Percentiles rank a stretch among this genome's conserved stretches.
Conservation (phyloP, 2,888 invertebrate genomes). For the Spisula subtruncata region DNA sequence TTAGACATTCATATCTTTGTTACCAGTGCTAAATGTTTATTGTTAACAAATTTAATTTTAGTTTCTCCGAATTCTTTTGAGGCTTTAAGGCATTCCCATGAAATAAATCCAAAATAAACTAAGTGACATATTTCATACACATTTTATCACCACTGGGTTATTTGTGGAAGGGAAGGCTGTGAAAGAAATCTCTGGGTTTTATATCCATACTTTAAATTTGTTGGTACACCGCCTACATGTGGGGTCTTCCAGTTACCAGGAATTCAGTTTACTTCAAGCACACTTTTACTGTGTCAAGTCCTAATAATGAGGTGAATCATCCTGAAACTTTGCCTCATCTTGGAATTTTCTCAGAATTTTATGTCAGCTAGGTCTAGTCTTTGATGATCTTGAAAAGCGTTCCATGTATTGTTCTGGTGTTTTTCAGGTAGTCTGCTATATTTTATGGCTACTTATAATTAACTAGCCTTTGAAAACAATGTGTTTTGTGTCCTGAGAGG, state of each 20-base stretch:
- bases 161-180: not conserved
- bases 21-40: not conserved
- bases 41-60: not conserved
- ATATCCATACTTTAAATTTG: not conserved
- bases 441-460: not conserved
- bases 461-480: constrained; percentile 9
- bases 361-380: too few species aligned
- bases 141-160: not conserved
- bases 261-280: not conserved
- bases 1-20: not conserved
- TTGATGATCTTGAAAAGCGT: not conserved
- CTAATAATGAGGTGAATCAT: not conserved
- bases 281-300: not conserved
- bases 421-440: not conserved
- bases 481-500: not conserved
- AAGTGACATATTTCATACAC: constrained; percentile 5
- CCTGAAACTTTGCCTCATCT: not conserved
- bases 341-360: not conserved
- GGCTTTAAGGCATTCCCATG: not conserved
- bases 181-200: not conserved
- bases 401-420: not conserved
- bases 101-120: not conserved
- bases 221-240: not conserved
- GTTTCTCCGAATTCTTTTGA: not conserved
- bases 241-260: not conserved